Evolutionary conservation across 2,888 invertebrate genomes (phyloP), one percentile per base, ranked within the genome.

Genomic region (Hoplodrina ambigua): DNA sequence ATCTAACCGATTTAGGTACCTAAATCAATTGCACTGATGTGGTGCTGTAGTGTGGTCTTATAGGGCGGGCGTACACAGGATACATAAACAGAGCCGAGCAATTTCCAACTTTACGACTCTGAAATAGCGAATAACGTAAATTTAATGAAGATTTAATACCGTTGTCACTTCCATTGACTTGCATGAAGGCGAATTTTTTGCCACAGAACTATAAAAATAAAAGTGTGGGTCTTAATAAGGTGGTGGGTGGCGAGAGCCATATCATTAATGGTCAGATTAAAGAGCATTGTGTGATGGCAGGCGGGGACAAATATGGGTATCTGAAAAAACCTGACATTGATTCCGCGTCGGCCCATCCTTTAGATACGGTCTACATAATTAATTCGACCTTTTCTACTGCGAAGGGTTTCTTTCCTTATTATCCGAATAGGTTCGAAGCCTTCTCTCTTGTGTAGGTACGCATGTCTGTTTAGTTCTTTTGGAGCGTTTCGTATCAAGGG

Each of bases 141-240:
- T 75, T 78, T 78, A 84, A 79, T 80, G 78, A 82, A 81, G 78
- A 80, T 76, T 82, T 72, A 84, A 78, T 76, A 70, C 72, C 62
- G 74, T 81, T 80, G 75, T 79, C 74, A 85, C 80, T 78, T 78
- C 81, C 78, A 91, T 91, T 91, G 90, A 91, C 88, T 91, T 90
- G 85, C 88, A 90, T 90, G 90, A 91, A 85, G 69, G 78, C 50
- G 77, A 69, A 67, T 86, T 90, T 90, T 85, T 84, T 86, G 78
- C 69, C 55, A 57, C 70, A 81, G 68, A 80, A 80, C 81, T 85
- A 88, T 86, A 85, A 84, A 81, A 88, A 88, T 87, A 87, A 86
- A 85, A 83, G 81, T 82, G 80, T 77, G 69, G 78, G 67, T 81
- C 89, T 88, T 87, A 89, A 88, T 90, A 91, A 88, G 90, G 89